Percentiles rank a stretch among this genome's conserved stretches.
phyloP scores from a whole-genome alignment of 2,797 vertebrate species.

The Hydrocynus forskahlii region DNA sequence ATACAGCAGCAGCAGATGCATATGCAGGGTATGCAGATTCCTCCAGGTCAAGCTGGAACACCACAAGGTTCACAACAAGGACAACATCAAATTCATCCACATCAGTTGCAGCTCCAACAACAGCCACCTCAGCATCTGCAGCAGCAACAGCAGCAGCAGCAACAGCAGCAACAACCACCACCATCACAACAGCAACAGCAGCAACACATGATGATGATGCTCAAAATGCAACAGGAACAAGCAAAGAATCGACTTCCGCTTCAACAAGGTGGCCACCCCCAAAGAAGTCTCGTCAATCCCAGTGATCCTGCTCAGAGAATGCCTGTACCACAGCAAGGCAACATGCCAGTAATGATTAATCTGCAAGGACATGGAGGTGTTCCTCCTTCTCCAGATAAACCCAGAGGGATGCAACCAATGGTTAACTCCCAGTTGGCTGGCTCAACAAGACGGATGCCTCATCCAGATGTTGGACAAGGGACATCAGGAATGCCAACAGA shows the following conservation, averaged over 20 bases:
- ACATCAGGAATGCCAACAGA: constrained; percentile 83
- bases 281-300: constrained; percentile 83
- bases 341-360: constrained; percentile 93
- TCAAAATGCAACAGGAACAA: constrained; percentile 96
- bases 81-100: constrained; percentile 86
- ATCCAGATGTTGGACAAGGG: constrained; percentile 87
- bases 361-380: constrained; percentile 89
- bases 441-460: constrained; percentile 87
- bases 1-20: constrained; percentile 77
- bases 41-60: constrained; percentile 71
- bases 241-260: constrained; percentile 90
- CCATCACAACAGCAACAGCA: constrained; percentile 79
- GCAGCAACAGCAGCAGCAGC: constrained; percentile 87
- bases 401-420: constrained; percentile 87
- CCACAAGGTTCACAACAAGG: constrained; percentile 74
- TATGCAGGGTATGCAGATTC: constrained; percentile 79
- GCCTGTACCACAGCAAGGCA: constrained; percentile 87
- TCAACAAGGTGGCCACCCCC: constrained; percentile 86
- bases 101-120: constrained; percentile 87
- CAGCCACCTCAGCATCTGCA: constrained; percentile 79
- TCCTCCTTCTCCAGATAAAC: constrained; percentile 93
- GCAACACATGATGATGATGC: constrained; percentile 93
- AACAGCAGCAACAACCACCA: constrained; percentile 67
- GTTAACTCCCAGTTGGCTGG: constrained; percentile 85
- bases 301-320: constrained; percentile 86